A percentile compares a stretch with the other conserved stretches of the same genome.
These are phyloP conservation scores for Thamnophis sirtalis DNA, from an alignment of 2,113 vertebrate species.

Conservation along the genomic window DNA sequence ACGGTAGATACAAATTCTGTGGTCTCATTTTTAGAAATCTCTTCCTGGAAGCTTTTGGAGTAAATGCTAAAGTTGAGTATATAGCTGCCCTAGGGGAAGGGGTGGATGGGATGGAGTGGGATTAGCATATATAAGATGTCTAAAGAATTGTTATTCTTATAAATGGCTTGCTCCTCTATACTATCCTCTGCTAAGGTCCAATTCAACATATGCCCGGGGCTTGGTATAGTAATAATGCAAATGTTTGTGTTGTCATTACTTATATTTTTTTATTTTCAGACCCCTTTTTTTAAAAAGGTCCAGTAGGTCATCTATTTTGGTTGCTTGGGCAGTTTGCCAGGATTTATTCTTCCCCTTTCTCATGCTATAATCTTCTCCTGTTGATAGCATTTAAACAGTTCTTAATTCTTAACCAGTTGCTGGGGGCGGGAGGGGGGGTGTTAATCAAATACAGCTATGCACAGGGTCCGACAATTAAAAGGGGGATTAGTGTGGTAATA, in stretches of 20 bases:
- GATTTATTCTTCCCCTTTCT: background rate
- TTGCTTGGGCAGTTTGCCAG: background rate
- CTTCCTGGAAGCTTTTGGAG: background rate
- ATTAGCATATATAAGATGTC: background rate
- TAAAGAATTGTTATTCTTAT: background rate
- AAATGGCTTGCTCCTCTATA: background rate
- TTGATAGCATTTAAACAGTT: background rate
- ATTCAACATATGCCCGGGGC: background rate
- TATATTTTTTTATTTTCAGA: background rate
- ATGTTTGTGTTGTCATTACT: background rate
- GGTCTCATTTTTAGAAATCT: background rate
- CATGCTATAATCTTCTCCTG: background rate
- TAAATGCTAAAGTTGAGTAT: background rate
- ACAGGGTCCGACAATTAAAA: background rate
- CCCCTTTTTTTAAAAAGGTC: background rate
- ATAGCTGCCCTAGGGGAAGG: background rate
- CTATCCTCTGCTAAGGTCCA: background rate
- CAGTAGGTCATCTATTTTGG: background rate
- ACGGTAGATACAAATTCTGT: background rate
- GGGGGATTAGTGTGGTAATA: background rate
- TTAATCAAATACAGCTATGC: background rate
- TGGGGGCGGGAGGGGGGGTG: too few relatives aligned
- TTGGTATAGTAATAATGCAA: background rate
- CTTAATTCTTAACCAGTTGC: background rate
- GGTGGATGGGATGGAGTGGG: background rate